These are phyloP conservation scores for Drosophila busckii DNA, from an alignment of 1,140 invertebrate genomes.

Conservation along the genomic window DNA sequence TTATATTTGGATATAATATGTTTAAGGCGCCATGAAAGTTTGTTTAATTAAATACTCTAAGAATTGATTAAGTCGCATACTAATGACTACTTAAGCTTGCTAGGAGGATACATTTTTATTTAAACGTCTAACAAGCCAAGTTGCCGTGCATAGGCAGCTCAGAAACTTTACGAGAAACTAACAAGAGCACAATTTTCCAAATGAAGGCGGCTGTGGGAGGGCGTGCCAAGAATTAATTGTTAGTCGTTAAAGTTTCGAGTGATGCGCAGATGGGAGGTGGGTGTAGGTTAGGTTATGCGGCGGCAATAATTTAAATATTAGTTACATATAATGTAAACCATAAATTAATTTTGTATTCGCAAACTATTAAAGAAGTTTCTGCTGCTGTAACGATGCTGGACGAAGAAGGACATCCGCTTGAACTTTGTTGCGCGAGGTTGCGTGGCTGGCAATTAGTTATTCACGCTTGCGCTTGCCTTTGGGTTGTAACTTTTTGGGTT, in stretches of 20 bases:
- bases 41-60: slow-evolving; percentile 54
- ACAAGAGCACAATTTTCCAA: slow-evolving; percentile 59
- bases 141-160: slow-evolving; percentile 56
- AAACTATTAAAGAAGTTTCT: slow-evolving; percentile 69
- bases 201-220: background rate
- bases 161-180: slow-evolving; percentile 50
- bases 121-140: slow-evolving; percentile 28
- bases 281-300: background rate
- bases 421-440: slow-evolving; percentile 35
- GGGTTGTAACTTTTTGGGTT: slow-evolving; percentile 33
- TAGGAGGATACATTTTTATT: background rate
- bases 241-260: slow-evolving; percentile 55
- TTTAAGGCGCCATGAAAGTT: slow-evolving; percentile 55
- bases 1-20: slow-evolving; percentile 3
- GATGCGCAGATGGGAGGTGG: slow-evolving; percentile 1
- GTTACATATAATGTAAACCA: slow-evolving; percentile 76
- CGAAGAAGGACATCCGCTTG: slow-evolving; percentile 38
- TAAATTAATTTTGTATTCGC: slow-evolving; percentile 76
- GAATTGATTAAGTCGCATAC: slow-evolving; percentile 53
- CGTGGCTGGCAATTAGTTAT: slow-evolving; percentile 73
- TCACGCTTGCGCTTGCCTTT: slow-evolving; percentile 69
- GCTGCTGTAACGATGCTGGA: background rate
- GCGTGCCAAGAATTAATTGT: slow-evolving; percentile 56
- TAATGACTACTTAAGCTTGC: slow-evolving; percentile 32
- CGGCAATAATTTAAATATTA: slow-evolving; percentile 70